Base-by-base conservation (phyloP, 2,888 invertebrate genomes). In the Apodemia hepburni region DNA sequence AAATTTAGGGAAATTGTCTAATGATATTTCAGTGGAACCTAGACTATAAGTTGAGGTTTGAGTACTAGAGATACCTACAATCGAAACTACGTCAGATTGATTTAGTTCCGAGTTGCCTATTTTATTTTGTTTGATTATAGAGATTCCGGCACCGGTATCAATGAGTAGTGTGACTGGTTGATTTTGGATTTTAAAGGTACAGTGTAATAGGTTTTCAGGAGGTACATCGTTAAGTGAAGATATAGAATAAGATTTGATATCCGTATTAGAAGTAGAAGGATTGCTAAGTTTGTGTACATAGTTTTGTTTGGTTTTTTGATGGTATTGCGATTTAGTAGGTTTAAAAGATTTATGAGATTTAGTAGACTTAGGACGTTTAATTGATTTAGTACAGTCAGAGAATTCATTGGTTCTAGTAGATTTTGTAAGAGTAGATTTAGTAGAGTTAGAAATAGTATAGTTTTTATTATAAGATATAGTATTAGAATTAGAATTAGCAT, bases 61-160 rank as follows among this genome's bases (percentile, higher is more conserved):
- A n/a, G 54, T 64, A 22, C 63, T 68, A 8, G 75, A 73, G n/a
- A 74, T 64, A 15, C 74, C 75, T 59, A 73, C 59, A 3, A 76
- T 75, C 3, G 72, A 73, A 11, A 72, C 73, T 45, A 62, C 68
- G 15, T 72, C 60, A 0, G 64, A 61, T 35, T 58, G n/a, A 62
- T 74, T 64, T 33, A 73, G 9, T 18, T 18, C 11, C 8, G 49
- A 7, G 17, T 7, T 22, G 18, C 70, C 70, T 33, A 73, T 70
- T 65, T 71, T 71, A n/a, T 71, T 61, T n/a, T 57, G 62, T 15
- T 63, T 61, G 12, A 74, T 67, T 1, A 74, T 63, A 0, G 74
- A 73, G 9, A 74, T 71, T 22, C 65, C 73, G 6, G 74, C 74
- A 29, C 73, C 73, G 18, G 73, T 75, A 49, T 74, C 74, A 8